Conservation (phyloP, 2,888 invertebrate genomes). For the Odontocolon sp. region DNA sequence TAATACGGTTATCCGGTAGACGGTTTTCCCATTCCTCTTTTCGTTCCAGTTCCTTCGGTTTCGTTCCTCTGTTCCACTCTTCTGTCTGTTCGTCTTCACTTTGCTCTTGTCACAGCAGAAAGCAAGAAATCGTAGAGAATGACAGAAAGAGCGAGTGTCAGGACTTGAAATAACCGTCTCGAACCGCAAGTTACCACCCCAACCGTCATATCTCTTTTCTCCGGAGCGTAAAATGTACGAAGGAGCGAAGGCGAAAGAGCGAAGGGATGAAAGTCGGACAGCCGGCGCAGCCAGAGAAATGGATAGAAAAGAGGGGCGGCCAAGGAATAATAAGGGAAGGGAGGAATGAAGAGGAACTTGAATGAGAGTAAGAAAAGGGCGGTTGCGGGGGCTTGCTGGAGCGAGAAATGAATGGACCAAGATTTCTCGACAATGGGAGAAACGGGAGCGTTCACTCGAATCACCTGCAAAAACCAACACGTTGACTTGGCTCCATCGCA, state of each 20-base stretch:
- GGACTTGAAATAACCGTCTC: slow-evolving; percentile 38
- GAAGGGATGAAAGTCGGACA: slow-evolving; percentile 35
- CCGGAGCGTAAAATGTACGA: slow-evolving; percentile 52
- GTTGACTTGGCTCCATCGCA: background rate
- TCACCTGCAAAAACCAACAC: slow-evolving; percentile 30
- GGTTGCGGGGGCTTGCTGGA: slow-evolving; percentile 32
- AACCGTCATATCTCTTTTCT: slow-evolving; percentile 45
- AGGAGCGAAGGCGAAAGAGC: slow-evolving; percentile 30
- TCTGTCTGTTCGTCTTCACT: slow-evolving; percentile 43
- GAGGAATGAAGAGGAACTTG: slow-evolving; percentile 29
- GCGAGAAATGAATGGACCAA: slow-evolving; percentile 38
- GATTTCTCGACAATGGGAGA: slow-evolving; percentile 41
- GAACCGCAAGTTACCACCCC: slow-evolving; percentile 2
- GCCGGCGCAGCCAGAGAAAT: slow-evolving; percentile 23
- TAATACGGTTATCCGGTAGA: slow-evolving; percentile 76
- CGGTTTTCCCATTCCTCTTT: slow-evolving; percentile 40
- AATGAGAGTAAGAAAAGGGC: slow-evolving; percentile 45
- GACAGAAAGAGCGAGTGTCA: slow-evolving; percentile 18
- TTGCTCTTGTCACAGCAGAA: slow-evolving; percentile 30
- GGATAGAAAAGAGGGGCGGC: slow-evolving; percentile 39
- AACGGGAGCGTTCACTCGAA: slow-evolving; percentile 20
- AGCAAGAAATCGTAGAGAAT: slow-evolving; percentile 41
- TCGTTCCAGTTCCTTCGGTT: slow-evolving; percentile 29
- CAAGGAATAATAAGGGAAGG: slow-evolving; percentile 39
- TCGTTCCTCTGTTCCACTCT: slow-evolving; percentile 41